Conservation (phyloP, 92 coral and sea anemone species). For the Zoanthus solanderi region DNA sequence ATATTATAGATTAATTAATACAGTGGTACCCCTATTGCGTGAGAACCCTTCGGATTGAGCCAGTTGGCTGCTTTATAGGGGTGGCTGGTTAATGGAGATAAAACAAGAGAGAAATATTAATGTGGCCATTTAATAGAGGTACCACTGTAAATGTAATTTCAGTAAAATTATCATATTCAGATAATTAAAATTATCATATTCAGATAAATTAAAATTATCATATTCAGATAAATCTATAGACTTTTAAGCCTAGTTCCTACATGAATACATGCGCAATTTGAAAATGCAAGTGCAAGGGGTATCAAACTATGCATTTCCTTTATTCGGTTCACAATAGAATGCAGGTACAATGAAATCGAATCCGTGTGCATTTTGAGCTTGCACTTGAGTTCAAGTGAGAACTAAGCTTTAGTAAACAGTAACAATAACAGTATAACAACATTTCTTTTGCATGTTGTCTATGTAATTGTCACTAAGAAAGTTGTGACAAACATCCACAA, state of each 20-base stretch:
- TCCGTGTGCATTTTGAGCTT: constrained; percentile 25
- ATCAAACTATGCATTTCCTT: constrained; percentile 52
- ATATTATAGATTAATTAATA: constrained; percentile 25
- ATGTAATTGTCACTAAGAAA: constrained; percentile 34
- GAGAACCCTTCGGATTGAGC: constrained; percentile 26
- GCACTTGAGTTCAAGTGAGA: constrained; percentile 23
- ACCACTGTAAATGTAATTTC: constrained; percentile 29
- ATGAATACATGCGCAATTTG: constrained; percentile 48
- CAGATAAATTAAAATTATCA: constrained; percentile 27
- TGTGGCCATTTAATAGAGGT: constrained; percentile 33
- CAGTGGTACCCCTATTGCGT: constrained; percentile 31
- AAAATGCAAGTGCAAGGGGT: constrained; percentile 59
- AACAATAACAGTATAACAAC: constrained; percentile 25
- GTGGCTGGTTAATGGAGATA: constrained; percentile 35
- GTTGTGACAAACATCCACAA: constrained; percentile 13
- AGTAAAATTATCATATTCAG: constrained; percentile 27
- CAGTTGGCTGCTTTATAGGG: constrained; percentile 35
- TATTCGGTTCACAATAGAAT: constrained; percentile 59
- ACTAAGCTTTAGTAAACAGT: constrained; percentile 23
- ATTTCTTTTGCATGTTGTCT: constrained; percentile 27
- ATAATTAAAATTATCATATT: constrained; percentile 28
- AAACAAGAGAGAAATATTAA: constrained; percentile 22
- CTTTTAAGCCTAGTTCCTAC: constrained; percentile 53
- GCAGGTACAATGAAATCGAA: constrained; percentile 49
- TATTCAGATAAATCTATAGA: constrained; percentile 25